Evolutionary conservation across 2,113 vertebrate species (phyloP), one percentile per base, ranked within the genome.

Genomic region (Cygnus buccinator): DNA sequence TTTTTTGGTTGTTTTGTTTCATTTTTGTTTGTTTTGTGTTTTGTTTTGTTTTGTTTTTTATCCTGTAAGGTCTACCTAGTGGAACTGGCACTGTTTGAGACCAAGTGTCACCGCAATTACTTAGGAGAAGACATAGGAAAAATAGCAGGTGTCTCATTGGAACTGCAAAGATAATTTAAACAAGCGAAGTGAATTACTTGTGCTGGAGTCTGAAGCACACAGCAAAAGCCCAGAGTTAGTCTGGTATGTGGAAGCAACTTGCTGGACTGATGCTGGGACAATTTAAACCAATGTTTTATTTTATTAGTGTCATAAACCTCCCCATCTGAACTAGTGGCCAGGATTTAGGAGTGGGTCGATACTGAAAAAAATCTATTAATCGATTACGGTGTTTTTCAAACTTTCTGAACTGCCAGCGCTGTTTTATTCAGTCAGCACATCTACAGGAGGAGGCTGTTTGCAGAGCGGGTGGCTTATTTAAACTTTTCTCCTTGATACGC

Each of bases 351-450:
- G 66, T 21, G 23, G 9, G 20, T 84, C 1, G 0, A 83, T 90
- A 76, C 1, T 57, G 44, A 57, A 87, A 87, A 92, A 91, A 87
- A 91, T 75, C 70, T 25, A 72, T 87, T 52, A 26, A 89, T 78
- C 71, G 61, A 89, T 87, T 68, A 48, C 17, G 52, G 31, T 76
- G 33, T 68, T 89, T 92, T 84, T 91, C 87, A 91, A 11, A 75
- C 46, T 65, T 95, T 89, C 70, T 75, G 58, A 79, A 4, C 39
- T 54, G 65, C 15, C 66, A 89, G 43, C 1, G 2, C 25, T 81
- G 73, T 26, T 87, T 46, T 71, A 26, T 61, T 82, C 3, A 0
- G 44, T 87, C 88, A 84, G 50, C 4, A 7, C 17, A 41, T 17
- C 61, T 81, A 43, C 41, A 79, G 68, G 77, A 62, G 50, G 43